Base-by-base conservation (phyloP, 53 echinoderm and acorn worm species). In the Crossaster papposus region DNA sequence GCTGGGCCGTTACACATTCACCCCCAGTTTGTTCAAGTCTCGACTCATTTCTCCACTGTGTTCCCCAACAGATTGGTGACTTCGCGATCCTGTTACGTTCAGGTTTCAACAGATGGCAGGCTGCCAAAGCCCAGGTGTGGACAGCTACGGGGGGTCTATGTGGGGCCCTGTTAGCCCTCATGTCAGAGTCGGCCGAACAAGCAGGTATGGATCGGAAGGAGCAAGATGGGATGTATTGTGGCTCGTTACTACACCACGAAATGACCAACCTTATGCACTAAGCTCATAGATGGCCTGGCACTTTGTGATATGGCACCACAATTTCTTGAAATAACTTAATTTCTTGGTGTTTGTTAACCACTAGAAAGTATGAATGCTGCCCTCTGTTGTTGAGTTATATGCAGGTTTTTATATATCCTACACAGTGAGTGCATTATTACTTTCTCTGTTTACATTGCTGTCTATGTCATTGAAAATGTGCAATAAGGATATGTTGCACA, bases 181-280 rank as follows among this genome's bases (percentile, higher is more conserved):
- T 96, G 54, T 94, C 95, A 24, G 99, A 99, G 36, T 99, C 99
- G 36, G 95, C 99, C 32, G 93, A 99, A 78, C 88, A 91, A 82
- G 93, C 95, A 77, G 97, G 97, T 97, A 76, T 50, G 14, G 50
- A n/a, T n/a, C n/a, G n/a, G n/a, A n/a, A n/a, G n/a, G n/a, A n/a
- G n/a, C n/a, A n/a, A n/a, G n/a, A n/a, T n/a, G n/a, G n/a, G n/a
- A n/a, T n/a, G n/a, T n/a, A n/a, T n/a, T n/a, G 44, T 44, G 6
- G 44, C 6, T 44, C 44, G 44, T n/a, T n/a, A n/a, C n/a, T n/a
- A n/a, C 44, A 44, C 44, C 44, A 62, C 17, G 62, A 62, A 62
- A 3, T 62, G 23, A 62, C 4, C 15, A 15, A 17, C 23, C 23
- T 14, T 62, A 11, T 62, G 62, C 18, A 62, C 7, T 0, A 62